Conservation (phyloP, 2,797 vertebrate genomes). For the Takifugu rubripes region DNA sequence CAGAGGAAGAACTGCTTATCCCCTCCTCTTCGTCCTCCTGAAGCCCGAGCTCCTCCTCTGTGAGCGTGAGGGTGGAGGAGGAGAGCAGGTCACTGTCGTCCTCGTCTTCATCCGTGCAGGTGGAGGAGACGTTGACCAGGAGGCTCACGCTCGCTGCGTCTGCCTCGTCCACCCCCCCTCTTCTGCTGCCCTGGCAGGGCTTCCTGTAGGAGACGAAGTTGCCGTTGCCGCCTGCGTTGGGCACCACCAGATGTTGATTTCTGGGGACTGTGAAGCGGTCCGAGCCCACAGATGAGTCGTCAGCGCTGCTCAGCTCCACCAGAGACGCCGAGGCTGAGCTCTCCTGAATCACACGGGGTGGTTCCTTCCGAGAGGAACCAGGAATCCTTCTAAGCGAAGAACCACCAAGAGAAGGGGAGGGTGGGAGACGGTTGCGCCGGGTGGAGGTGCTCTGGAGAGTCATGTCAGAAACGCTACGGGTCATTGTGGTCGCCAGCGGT, state of each 20-base stretch:
- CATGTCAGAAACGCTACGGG: conserved; percentile 91
- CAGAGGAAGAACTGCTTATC: conserved; percentile 43
- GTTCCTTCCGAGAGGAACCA: conserved; percentile 37
- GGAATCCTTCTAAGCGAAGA: conserved; percentile 19
- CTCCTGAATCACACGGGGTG: conserved; percentile 84
- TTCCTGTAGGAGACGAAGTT: conserved; percentile 73
- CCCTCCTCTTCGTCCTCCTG: conserved; percentile 81
- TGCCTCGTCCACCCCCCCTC: conserved; percentile 74
- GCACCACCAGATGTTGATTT: conserved; percentile 56
- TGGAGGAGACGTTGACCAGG: conserved; percentile 95
- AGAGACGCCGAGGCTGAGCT: conserved; percentile 87
- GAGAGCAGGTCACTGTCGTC: conserved; percentile 96
- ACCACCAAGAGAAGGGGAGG: conserved; percentile 68
- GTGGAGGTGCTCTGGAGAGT: conserved; percentile 83
- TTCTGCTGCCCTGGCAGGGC: conserved; percentile 57
- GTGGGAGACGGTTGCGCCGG: conserved; percentile 61
- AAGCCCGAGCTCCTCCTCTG: conserved; percentile 91
- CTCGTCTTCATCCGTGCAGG: conserved; percentile 92
- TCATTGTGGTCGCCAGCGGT: conserved; percentile 86
- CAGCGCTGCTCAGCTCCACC: conserved; percentile 90
- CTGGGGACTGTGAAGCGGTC: conserved; percentile 85
- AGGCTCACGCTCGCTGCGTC: conserved; percentile 93
- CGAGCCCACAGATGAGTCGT: conserved; percentile 89
- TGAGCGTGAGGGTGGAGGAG: conserved; percentile 95
- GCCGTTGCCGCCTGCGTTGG: conserved; percentile 57